phyloP scores from a whole-genome alignment of 2,113 vertebrate genomes.

The Conger conger region DNA sequence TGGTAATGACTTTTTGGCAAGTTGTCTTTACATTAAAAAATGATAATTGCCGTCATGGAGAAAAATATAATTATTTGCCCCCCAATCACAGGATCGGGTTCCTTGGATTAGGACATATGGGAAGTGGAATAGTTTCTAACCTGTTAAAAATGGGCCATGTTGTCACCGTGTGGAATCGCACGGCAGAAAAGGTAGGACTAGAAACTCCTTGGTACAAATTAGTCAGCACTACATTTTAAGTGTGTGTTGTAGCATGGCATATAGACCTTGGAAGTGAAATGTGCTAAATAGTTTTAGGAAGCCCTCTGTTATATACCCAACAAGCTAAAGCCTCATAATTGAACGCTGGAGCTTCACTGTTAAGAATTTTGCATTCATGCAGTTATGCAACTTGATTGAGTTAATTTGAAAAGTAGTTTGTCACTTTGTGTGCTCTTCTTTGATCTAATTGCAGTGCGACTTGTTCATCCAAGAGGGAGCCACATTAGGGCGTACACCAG shows the following conservation, averaged over 20 bases:
- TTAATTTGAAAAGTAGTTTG: background rate
- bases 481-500: slow-evolving; percentile 91
- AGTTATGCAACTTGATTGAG: no score
- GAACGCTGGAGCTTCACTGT: background rate
- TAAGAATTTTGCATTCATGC: no score
- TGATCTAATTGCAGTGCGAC: slow-evolving; percentile 82
- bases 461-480: slow-evolving; percentile 98
- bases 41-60: background rate
- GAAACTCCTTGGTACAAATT: background rate
- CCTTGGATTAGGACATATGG: slow-evolving; percentile 95
- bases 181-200: slow-evolving; percentile 87
- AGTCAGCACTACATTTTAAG: background rate
- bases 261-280: background rate
- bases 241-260: background rate
- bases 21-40: background rate
- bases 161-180: slow-evolving; percentile 98
- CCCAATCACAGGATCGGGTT: slow-evolving; percentile 93
- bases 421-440: background rate
- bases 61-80: background rate
- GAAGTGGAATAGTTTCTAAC: slow-evolving; percentile 96
- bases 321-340: background rate
- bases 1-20: background rate
- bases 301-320: background rate
- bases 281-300: background rate
- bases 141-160: slow-evolving; percentile 97